Conservation (phyloP, 2,113 vertebrate genomes). For the Glaucomys volans region DNA sequence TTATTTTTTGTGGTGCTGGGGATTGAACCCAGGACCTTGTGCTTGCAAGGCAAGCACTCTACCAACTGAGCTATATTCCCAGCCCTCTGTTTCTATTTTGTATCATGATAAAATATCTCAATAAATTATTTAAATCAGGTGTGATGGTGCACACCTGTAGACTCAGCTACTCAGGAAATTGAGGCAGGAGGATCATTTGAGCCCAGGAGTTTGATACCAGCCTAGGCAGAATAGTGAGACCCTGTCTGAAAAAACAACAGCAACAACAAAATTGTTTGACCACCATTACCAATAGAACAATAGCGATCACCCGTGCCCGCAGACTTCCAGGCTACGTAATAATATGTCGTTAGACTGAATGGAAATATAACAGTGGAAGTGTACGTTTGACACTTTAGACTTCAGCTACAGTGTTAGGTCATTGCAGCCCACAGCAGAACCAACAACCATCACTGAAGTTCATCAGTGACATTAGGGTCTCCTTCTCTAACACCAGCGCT, state of each 20-base stretch:
- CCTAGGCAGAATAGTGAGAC: not conserved
- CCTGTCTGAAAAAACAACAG: not conserved
- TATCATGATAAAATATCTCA: not conserved
- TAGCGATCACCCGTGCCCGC: not conserved
- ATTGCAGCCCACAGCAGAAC: not conserved
- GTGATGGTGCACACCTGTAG: not conserved
- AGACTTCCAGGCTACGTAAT: not conserved
- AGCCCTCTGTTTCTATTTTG: not conserved
- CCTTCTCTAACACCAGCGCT: not conserved
- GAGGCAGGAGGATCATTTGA: not conserved
- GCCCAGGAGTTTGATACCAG: not conserved
- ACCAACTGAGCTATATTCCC: too few relatives aligned
- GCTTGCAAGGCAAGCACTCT: too few relatives aligned
- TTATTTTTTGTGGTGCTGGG: too few relatives aligned
- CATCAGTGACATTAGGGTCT: rapidly evolving
- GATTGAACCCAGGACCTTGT: too few relatives aligned
- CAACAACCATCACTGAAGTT: not conserved
- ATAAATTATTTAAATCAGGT: not conserved
- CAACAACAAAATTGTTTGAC: not conserved
- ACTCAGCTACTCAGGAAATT: not conserved
- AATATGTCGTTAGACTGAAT: not conserved
- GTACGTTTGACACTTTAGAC: rapidly evolving
- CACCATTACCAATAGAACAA: not conserved
- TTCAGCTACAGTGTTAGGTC: not conserved
- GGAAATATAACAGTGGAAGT: too few relatives aligned